Evolutionary conservation across 1,140 invertebrate species (phyloP), one percentile per base, ranked within the genome.

Genomic region (Scylla paramamosain): DNA sequence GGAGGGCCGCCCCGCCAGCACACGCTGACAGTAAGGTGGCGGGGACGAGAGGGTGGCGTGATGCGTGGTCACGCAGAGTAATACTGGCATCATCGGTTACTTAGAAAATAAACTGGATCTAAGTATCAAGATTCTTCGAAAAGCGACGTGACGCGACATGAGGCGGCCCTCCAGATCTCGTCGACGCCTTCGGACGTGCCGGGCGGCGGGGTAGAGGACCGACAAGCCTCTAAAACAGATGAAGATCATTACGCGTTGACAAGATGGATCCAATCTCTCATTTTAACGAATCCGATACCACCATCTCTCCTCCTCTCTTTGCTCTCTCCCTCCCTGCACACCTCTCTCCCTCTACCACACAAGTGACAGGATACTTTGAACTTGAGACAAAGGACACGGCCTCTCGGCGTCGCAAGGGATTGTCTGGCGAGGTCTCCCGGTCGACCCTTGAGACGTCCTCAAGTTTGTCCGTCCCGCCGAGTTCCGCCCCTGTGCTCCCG

Each of bases 261-360:
- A 93, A 93, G 93, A 86, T 88, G 93, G 93, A 93, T 93, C 93
- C 86, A 93, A 93, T 93, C 93, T 93, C 83, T 93, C 93, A 88
- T 93, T 93, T 93, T 93, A 93, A 93, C 93, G 93, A 93, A 93
- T 93, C 93, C 93, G 84, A 93, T 93, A 93, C 93, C 93, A 84
- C 93, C 83, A 48, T 46, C 84, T 93, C 84, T n/a, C 67, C 67
- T 77, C 67, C 20, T n/a, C 67, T 77, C 67, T 20, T 20, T 20
- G 67, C 16, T n/a, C 67, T 2, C n/a, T n/a, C 67, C n/a, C 67
- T 77, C 67, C 67, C 25, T n/a, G 6, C n/a, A 12, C 20, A 0
- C n/a, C 67, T 25, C 20, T 77, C 67, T 77, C 67, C 67, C 67
- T 77, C 20, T 20, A 45, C 93, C 52, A 82, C 83, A 93, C n/a